Base-by-base conservation (phyloP, 2,113 vertebrate species). In the Mola mola region DNA sequence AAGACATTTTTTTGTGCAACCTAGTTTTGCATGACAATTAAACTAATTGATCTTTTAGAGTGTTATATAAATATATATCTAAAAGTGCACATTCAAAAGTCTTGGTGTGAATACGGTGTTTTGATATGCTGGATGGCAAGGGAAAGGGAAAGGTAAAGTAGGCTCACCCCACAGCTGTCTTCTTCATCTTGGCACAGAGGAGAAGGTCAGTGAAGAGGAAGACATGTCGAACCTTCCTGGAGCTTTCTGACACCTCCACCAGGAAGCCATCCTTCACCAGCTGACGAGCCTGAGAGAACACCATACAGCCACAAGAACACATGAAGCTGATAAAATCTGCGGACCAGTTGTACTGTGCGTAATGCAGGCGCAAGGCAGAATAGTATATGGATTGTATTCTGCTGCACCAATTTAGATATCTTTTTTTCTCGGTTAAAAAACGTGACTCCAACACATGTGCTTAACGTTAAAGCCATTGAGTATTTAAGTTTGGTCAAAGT, bases 141-240 rank as follows among this genome's bases (percentile, higher is more conserved):
- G 6, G 9, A 40, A 19, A 25, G 5, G 5, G 10, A 8, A 17
- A 62, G 15, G 16, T 41, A 6, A 26, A 15, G 41, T 16, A 25
- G 1, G 55, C 94, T 90, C 91, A 99, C 97, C 96, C 96, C 3
- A 92, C 96, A 0, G 95, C 82, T 0, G 95, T 90, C 90, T 98
- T 99, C 92, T 99, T 98, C 86, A 98, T 94, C 88, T 99, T 98
- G 90, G 96, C 96, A 3, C 97, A 99, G 49, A 99, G 95, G 19
- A 99, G 91, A 83, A 99, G 92, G 3, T 99, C 97, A 0, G 97
- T 99, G 89, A 99, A 99, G 83, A 98, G 94, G 92, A 99, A 98
- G 78, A 98, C 94, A 0, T 99, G 97, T 16, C 97, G 94, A n/a
- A 99, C 92, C 88, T 99, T 99, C 87, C 97, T 92, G 0, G 96